Conservation (phyloP, 2,113 vertebrate species). For the rabbit (Oryctolagus cuniculus) region mOryCun1.1 NC_091439.1:108724501-108725000, state of each 20-base stretch:
- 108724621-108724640: constrained; percentile 34
- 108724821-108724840: no score
- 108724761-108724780: no score
- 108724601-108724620: not conserved
- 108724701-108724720: not conserved
- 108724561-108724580: not conserved
- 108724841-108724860: no score
- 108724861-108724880: no score
- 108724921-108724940: no score
- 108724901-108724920: no score
- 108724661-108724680: not conserved
- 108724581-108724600: not conserved
- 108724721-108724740: not conserved
- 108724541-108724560: not conserved
- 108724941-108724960: no score
- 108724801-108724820: no score
- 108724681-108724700: not conserved
- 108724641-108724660: not conserved
- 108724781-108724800: no score
- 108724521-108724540: not conserved
- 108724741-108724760: not conserved
- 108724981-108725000: no score
- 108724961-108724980: no score
- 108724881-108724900: no score
- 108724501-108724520: not conserved